Evolutionary conservation across 2,888 invertebrate genomes (phyloP), one percentile per base, ranked within the genome.

Genomic region (Allophyes oxyacanthae): DNA sequence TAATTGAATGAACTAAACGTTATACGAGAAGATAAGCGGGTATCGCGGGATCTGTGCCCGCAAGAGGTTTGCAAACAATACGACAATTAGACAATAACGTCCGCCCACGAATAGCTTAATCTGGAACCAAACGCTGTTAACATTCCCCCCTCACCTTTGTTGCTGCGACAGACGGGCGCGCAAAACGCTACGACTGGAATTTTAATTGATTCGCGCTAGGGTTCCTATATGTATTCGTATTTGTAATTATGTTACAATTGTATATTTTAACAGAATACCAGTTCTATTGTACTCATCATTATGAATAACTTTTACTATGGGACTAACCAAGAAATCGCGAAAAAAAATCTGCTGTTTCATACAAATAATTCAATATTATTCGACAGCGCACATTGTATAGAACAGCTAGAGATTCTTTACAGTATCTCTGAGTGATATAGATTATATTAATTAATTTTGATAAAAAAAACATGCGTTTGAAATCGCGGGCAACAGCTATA

Each of bases 71-170:
- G 77, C 80, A 77, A 88, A 89, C 90, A 88, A 90, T 88, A 83
- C 86, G 84, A 86, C 90, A 88, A 90, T 89, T 90, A 89, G 85
- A 90, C 86, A 91, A 89, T 87, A 86, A 85, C 84, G 72, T 75
- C 78, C 76, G 72, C 62, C 69, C 75, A 72, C 83, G 86, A 88
- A 90, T 89, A 80, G 85, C 87, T 88, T 87, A 85, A 89, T 88
- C 86, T 86, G 82, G 79, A 79, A 81, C 80, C 80, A 81, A 82
- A 85, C 71, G 81, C 77, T 82, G 83, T 84, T 83, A 82, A 83
- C 82, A 78, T 80, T 79, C 80, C 78, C 74, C 77, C 72, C 68
- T 54, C 33, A 66, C 64, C 68, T 72, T 64, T 55, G 53, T 54
- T 38, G 38, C 43, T 14, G 32, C 34, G 20, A 58, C 46, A 84